A percentile compares a stretch with the other conserved stretches of the same genome.
These are phyloP conservation scores for Phalacrocorax aristotelis DNA, from an alignment of 2,113 vertebrate genomes.

Conservation along the genomic window DNA sequence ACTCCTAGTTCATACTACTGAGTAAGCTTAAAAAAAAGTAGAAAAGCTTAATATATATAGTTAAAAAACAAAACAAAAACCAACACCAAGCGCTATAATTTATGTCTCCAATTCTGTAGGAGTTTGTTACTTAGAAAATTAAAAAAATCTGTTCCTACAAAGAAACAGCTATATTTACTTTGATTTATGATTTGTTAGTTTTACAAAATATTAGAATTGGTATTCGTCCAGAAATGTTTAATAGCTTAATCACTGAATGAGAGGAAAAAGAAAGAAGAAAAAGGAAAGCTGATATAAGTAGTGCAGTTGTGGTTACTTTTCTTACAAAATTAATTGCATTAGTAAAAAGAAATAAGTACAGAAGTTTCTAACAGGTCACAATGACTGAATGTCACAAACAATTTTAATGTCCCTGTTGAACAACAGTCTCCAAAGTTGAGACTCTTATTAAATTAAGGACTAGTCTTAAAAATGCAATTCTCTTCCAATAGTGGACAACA, in stretches of 20 bases:
- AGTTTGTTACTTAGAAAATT: not conserved
- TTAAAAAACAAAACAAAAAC: not conserved
- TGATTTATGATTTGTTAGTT: not conserved
- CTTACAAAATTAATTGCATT: not conserved
- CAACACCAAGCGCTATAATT: not conserved
- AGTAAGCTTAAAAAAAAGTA: conserved; percentile 2
- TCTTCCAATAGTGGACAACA: not conserved
- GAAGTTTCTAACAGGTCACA: not conserved
- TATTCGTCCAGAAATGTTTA: not conserved
- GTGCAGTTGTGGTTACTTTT: not conserved
- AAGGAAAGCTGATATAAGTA: not conserved
- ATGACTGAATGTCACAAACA: not conserved
- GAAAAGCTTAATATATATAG: not conserved
- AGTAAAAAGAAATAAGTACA: not conserved
- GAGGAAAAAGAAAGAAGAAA: not conserved
- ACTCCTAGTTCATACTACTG: not conserved
- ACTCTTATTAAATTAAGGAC: not conserved
- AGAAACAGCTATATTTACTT: not conserved
- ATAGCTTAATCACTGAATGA: not conserved
- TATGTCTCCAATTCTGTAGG: not conserved
- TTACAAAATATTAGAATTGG: not conserved
- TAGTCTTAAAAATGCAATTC: not conserved
- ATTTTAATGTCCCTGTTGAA: not conserved
- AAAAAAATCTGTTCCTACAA: not conserved
- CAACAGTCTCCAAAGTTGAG: not conserved